Base-by-base conservation (phyloP, 2,888 invertebrate species). In the Tenthredo mesomela region DNA sequence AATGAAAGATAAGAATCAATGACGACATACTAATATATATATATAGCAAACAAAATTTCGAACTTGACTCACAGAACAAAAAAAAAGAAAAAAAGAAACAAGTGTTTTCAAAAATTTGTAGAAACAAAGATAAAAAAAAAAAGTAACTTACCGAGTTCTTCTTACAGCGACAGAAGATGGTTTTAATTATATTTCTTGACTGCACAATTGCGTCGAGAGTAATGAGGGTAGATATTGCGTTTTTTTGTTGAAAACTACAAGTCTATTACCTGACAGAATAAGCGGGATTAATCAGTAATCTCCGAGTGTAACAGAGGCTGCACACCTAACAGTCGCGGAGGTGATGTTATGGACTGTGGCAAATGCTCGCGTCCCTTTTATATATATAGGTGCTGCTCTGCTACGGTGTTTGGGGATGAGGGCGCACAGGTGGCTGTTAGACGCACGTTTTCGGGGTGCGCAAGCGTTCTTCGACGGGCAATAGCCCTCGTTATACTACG, bases 291-390 rank as follows among this genome's bases (percentile, higher is more conserved):
- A 54, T 54, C 54, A 47, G 25, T 18, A 29, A 29, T 77, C 43
- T 73, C 29, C 43, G 71, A 43, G 21, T 40, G 71, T 43, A 40
- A 87, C 88, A 88, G 87, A 87, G 87, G 86, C 87, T 75, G 78
- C 43, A 67, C 65, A 77, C 43, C 71, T 43, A 43, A 73, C 80
- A 21, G 80, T 43, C 77, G 47, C 78, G 78, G 47, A 40, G 89
- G 87, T 87, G 88, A 89, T 88, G 90, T 89, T 89, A 88, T 87
- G 89, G 90, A 91, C 89, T 91, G 92, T 89, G 88, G 84, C 88
- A 86, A 87, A 84, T 86, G 87, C 88, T 86, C 86, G 87, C 87
- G 84, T 84, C 84, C 88, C 90, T 87, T 87, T 89, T 88, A 87
- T 91, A 92, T 92, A 92, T 91, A 91, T 88, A 88, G 87, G 86